A percentile compares a stretch with the other conserved stretches of the same genome.
Evolutionary conservation across 92 coral and sea anemone species (phyloP).

Genomic region (Bergia sp.): DNA sequence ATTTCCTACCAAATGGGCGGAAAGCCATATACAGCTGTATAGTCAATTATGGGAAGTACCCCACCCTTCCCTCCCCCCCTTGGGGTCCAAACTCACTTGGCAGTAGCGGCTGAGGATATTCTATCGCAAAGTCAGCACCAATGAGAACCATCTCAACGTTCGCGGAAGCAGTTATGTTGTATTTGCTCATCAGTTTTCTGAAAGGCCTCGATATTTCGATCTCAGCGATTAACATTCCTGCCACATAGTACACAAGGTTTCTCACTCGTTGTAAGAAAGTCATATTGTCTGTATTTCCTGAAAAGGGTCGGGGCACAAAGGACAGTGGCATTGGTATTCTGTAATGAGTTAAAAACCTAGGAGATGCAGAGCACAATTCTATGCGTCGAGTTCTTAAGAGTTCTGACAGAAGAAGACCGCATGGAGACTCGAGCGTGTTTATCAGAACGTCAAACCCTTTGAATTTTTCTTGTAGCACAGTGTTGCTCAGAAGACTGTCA

Average conservation of each 20-base stretch:
- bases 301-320: conserved; percentile 37
- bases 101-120: conserved; percentile 68
- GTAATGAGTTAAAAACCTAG: conserved; percentile 4
- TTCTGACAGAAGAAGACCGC: conserved; percentile 31
- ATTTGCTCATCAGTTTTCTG: conserved; percentile 50
- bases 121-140: conserved; percentile 67
- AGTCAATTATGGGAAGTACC: too few relatives aligned
- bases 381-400: conserved; percentile 29
- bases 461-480: conserved; percentile 9
- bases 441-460: conserved; percentile 38
- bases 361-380: conserved; percentile 35
- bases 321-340: conserved; percentile 53
- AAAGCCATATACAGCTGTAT: too few relatives aligned
- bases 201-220: conserved; percentile 9
- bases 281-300: conserved; percentile 47
- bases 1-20: too few relatives aligned
- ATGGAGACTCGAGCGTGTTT: conserved; percentile 7
- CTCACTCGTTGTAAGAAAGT: conserved; percentile 37
- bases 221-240: neutral
- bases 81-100: conserved; percentile 58
- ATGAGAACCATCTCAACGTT: conserved; percentile 59
- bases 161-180: conserved; percentile 59
- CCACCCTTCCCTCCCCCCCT: too few relatives aligned
- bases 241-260: conserved; percentile 37
- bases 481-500: conserved; percentile 9